Base-by-base conservation (phyloP, 2,113 vertebrate species). In the Typhlomys cinereus region DNA sequence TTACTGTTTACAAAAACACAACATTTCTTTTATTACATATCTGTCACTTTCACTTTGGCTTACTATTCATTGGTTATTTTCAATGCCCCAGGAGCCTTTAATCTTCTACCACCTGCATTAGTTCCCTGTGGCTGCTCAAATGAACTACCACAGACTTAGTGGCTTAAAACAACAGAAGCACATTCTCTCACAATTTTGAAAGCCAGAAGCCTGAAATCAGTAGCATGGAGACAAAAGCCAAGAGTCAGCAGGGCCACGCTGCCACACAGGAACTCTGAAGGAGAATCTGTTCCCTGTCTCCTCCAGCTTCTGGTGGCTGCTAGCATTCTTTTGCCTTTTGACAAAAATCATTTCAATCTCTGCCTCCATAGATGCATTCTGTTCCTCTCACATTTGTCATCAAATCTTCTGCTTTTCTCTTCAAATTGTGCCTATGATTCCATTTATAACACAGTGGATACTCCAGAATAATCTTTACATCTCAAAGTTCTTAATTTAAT, bases 401-500 rank as follows among this genome's bases (percentile, higher is more conserved):
- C 62, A 90, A 64, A 31, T 67, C 57, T 21, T 91, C 41, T 73
- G 7, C 36, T 23, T 89, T 36, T 31, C 6, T 82, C 29, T 54
- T 70, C 71, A 64, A 86, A 54, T 2, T 41, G 23, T 90, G 36
- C 6, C 52, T 79, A 44, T 88, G 25, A 61, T 85, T 54, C 50
- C 4, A 73, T 78, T 94, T 80, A 69, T 62, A 52, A 46, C 23
- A 25, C 6, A 23, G 14, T 44, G 23, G 36, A 66, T 62, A 90
- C 80, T 79, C 10, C 69, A 90, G 10, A 13, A 52, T 69, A 48
- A 90, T 88, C 52, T 83, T 18, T 8, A 44, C 39, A 59, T 85
- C 13, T 81, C 76, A 88, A 85, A 94, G 75, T 89, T 25, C 41
- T 71, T 92, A 83, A 71, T 80, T 78, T 90, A 87, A 76, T 84